Evolutionary conservation across 2,888 invertebrate genomes (phyloP).

Genomic region (Rotaria macrura): DNA sequence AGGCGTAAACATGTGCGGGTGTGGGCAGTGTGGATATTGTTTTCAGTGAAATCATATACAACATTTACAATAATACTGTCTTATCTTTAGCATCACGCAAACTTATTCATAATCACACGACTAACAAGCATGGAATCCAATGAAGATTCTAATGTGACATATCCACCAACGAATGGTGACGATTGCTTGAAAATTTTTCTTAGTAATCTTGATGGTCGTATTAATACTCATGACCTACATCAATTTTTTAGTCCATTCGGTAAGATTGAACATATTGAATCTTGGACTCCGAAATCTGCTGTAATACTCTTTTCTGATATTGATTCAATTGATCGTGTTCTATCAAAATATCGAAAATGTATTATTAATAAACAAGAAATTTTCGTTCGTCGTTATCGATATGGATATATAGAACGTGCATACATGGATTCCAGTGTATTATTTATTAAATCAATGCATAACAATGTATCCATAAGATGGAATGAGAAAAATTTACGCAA

Average conservation of each 20-base stretch:
- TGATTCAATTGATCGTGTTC: background rate
- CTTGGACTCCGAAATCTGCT: background rate
- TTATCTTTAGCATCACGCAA: too few species aligned
- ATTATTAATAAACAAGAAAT: background rate
- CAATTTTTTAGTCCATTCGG: background rate
- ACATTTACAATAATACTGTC: too few species aligned
- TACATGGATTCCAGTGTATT: background rate
- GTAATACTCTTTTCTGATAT: background rate
- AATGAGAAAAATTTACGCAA: background rate
- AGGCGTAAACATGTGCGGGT: too few species aligned
- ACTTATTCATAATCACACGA: too few species aligned
- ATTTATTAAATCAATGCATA: background rate
- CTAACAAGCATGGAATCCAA: background rate
- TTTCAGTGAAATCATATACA: too few species aligned
- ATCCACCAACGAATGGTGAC: background rate
- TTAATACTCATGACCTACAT: background rate
- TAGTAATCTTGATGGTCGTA: background rate
- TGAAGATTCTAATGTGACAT: background rate
- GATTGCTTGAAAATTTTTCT: background rate
- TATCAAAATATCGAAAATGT: background rate
- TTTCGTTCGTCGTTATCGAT: background rate
- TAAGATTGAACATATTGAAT: background rate
- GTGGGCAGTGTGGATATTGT: too few species aligned
- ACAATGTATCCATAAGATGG: background rate
- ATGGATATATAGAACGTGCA: background rate